A percentile compares a stretch with the other conserved stretches of the same genome.
These are phyloP conservation scores for Phainopepla nitens DNA, from an alignment of 2,113 vertebrate species.

Conservation along the genomic window DNA sequence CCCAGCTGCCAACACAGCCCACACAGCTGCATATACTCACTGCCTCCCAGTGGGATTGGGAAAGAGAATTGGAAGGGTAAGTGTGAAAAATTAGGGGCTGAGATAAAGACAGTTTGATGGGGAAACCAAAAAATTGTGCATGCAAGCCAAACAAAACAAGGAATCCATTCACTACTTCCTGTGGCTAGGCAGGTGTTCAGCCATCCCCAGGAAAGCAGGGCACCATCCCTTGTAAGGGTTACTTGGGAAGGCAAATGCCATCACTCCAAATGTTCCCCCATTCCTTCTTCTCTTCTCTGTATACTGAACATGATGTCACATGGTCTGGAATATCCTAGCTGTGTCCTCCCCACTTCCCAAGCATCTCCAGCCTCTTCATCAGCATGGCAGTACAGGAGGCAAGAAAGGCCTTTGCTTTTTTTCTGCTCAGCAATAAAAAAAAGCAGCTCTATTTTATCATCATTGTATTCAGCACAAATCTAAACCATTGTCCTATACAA, in stretches of 20 bases:
- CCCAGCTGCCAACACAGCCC: background rate
- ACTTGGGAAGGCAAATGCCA: background rate
- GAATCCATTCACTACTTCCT: background rate
- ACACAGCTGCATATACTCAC: background rate
- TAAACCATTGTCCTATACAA: background rate
- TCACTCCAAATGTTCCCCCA: background rate
- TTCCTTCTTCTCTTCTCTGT: background rate
- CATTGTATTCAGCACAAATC: background rate
- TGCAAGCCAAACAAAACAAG: background rate
- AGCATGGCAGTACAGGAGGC: background rate
- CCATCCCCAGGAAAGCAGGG: background rate
- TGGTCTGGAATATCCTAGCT: background rate
- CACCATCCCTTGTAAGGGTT: too few species aligned
- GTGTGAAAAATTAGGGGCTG: background rate
- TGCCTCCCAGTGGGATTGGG: fast-evolving
- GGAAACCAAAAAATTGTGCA: background rate
- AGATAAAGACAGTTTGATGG: background rate
- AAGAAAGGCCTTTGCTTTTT: background rate
- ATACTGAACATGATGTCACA: background rate
- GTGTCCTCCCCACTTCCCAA: background rate
- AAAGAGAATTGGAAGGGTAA: background rate
- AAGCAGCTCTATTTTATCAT: background rate
- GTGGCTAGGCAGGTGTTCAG: background rate
- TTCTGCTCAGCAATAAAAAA: background rate
- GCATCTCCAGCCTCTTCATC: background rate